These are phyloP conservation scores for Chiroxiphia lanceolata DNA, from an alignment of 2,797 vertebrate species.

Conservation along the genomic window DNA sequence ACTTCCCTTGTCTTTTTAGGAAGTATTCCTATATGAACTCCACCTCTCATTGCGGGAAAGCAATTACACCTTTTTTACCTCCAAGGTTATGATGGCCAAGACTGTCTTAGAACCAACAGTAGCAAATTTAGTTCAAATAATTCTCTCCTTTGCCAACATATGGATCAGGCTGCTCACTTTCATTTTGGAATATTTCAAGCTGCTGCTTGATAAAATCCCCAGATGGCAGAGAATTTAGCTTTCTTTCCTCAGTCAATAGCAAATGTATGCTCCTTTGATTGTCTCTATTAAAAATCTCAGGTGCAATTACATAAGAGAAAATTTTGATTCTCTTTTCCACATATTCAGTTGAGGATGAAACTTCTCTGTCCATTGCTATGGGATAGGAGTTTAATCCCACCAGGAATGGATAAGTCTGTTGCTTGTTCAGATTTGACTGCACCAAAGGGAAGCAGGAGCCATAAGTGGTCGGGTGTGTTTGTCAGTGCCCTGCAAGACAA, in stretches of 20 bases:
- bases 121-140: not conserved
- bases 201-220: not conserved
- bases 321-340: not conserved
- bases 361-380: not conserved
- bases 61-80: constrained; percentile 4
- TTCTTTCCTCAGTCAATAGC: not conserved
- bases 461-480: not conserved
- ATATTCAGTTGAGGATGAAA: not conserved
- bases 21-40: not conserved
- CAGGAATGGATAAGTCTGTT: not conserved
- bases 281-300: not conserved
- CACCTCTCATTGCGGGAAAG: not conserved
- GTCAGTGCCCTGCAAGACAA: not conserved
- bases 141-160: not conserved
- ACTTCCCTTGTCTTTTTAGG: not conserved
- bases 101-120: not conserved
- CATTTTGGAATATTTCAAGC: not conserved
- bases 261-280: not conserved
- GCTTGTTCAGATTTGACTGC: not conserved
- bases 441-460: not conserved
- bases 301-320: not conserved
- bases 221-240: constrained; percentile 18
- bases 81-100: not conserved
- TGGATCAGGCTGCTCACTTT: not conserved
- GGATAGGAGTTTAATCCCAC: not conserved